phyloP scores from a whole-genome alignment of 2,888 invertebrate species.

The Papilio gigon region DNA sequence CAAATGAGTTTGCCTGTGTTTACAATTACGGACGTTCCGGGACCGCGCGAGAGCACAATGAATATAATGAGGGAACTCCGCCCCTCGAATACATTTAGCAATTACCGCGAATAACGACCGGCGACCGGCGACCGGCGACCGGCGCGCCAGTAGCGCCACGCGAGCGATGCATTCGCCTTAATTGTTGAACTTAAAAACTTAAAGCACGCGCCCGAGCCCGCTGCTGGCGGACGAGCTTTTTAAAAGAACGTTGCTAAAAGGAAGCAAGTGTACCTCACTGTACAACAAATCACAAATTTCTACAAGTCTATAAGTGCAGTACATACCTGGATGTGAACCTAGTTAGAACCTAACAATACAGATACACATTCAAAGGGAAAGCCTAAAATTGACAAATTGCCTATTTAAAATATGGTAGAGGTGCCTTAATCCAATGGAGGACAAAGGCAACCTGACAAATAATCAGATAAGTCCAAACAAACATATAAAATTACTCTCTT shows the following conservation, averaged over 20 bases:
- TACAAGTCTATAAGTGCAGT: no score
- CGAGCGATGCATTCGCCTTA: slow-evolving; percentile 37
- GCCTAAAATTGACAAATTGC: neutral
- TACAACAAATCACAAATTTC: no score
- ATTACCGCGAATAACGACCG: slow-evolving; percentile 50
- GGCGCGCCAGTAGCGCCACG: slow-evolving; percentile 38
- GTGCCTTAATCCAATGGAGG: neutral
- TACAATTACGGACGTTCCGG: slow-evolving; percentile 59
- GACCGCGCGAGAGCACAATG: slow-evolving; percentile 52
- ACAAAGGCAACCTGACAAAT: slow-evolving; percentile 10
- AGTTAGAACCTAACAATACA: no score
- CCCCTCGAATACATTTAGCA: slow-evolving; percentile 63
- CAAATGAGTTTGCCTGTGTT: slow-evolving; percentile 68
- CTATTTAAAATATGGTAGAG: neutral
- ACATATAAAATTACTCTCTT: slow-evolving; percentile 15
- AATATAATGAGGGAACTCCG: slow-evolving; percentile 57
- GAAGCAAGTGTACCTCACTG: neutral
- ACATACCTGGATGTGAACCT: no score
- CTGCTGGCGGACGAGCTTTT: neutral
- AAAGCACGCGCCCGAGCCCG: neutral
- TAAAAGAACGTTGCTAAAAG: slow-evolving; percentile 1
- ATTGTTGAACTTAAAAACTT: slow-evolving; percentile 29
- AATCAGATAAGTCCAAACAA: slow-evolving; percentile 16
- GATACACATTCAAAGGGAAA: no score
- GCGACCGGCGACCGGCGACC: slow-evolving; percentile 38